phyloP scores from a whole-genome alignment of 1,140 invertebrate genomes.

The Anastrepha ludens region DNA sequence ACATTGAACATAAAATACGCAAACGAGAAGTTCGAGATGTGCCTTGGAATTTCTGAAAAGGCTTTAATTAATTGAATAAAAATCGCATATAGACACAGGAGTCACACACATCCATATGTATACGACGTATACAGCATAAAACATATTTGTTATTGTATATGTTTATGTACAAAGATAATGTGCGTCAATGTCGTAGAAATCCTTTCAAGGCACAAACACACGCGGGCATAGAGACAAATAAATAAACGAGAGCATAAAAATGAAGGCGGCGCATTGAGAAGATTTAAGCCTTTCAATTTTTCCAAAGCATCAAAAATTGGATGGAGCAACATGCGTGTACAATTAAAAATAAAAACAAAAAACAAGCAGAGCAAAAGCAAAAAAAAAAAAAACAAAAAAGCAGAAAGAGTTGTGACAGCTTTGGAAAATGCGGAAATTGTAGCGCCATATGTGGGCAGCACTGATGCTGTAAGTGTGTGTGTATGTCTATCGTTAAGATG shows the following conservation, averaged over 20 bases:
- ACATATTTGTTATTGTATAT: background rate
- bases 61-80: constrained; percentile 57
- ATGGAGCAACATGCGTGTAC: background rate
- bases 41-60: constrained; percentile 56
- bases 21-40: constrained; percentile 36
- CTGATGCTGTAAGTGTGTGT: background rate
- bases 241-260: background rate
- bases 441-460: constrained; percentile 11
- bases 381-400: background rate
- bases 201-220: constrained; percentile 14
- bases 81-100: constrained; percentile 14
- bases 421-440: background rate
- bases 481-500: background rate
- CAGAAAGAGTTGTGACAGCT: background rate
- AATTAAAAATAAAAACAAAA: constrained; percentile 21
- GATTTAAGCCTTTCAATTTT: constrained; percentile 40
- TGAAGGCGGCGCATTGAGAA: background rate
- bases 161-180: constrained; percentile 2
- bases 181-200: constrained; percentile 4
- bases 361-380: background rate
- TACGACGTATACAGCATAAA: background rate
- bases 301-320: constrained; percentile 17
- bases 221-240: background rate
- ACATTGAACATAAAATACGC: constrained; percentile 7
- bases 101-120: background rate